Percentiles rank a stretch among this genome's conserved stretches.
These are phyloP conservation scores for Neosalanx taihuensis DNA, from an alignment of 2,797 vertebrate species.

Conservation along the genomic window DNA sequence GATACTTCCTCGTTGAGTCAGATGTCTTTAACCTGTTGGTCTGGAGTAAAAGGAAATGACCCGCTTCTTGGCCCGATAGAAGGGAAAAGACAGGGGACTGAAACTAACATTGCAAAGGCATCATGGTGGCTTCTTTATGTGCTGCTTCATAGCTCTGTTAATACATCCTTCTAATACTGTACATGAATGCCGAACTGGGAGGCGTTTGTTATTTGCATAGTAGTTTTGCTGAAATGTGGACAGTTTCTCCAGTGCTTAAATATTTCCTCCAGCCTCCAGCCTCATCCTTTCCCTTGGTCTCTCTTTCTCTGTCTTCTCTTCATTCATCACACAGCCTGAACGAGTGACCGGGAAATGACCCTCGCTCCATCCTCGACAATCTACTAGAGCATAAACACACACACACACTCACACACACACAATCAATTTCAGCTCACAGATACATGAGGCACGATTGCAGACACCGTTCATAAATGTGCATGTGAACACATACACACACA, in stretches of 20 bases:
- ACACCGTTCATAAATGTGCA: conserved; percentile 5
- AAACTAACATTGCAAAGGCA: not conserved
- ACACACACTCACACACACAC: conserved; percentile 49
- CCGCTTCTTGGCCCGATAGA: conserved; percentile 35
- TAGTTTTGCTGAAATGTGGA: not conserved
- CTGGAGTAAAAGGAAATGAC: conserved; percentile 53
- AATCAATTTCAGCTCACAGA: conserved; percentile 16
- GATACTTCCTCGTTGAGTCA: conserved; percentile 66
- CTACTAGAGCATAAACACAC: conserved; percentile 7
- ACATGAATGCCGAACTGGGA: not conserved
- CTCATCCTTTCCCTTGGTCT: conserved; percentile 48
- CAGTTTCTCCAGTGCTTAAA: conserved; percentile 5
- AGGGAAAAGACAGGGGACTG: conserved; percentile 9
- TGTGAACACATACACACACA: conserved; percentile 35
- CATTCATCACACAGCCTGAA: conserved; percentile 75
- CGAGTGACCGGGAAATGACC: conserved; percentile 74
- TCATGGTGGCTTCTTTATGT: not conserved
- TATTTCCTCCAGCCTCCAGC: not conserved
- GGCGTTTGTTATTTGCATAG: not conserved
- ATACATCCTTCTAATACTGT: not conserved
- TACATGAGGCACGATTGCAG: not conserved
- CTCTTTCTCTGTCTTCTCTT: conserved; percentile 63
- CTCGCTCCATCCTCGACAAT: conserved; percentile 37
- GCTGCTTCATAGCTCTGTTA: not conserved
- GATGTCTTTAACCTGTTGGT: conserved; percentile 60